Conservation (phyloP, 2,888 invertebrate genomes). For the Caenorhabditis japonica region DNA sequence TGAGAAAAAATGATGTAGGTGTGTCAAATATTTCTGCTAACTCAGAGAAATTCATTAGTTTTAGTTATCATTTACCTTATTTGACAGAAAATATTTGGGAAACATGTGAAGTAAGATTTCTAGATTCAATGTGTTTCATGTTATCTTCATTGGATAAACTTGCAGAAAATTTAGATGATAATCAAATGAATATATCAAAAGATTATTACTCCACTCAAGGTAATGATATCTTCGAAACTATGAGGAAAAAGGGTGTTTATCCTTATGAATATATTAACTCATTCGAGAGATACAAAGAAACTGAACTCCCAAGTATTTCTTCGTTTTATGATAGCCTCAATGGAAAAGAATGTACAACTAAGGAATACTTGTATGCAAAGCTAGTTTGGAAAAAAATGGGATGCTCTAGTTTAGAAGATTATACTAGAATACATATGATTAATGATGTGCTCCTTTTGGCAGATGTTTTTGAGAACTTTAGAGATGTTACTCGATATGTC, state of each 20-base stretch:
- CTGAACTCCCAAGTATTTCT: constrained; percentile 54
- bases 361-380: constrained; percentile 64
- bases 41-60: constrained; percentile 59
- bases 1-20: constrained; percentile 35
- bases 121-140: constrained; percentile 62
- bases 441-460: constrained; percentile 72
- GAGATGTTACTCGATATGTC: constrained; percentile 61
- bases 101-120: constrained; percentile 57
- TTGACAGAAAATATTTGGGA: not conserved
- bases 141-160: constrained; percentile 53
- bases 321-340: constrained; percentile 58
- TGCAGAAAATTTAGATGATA: constrained; percentile 54
- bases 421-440: constrained; percentile 63
- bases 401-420: constrained; percentile 62
- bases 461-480: constrained; percentile 76
- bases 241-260: constrained; percentile 69
- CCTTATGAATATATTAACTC: constrained; percentile 75
- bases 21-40: constrained; percentile 54
- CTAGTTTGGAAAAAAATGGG: constrained; percentile 64
- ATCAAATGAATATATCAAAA: constrained; percentile 33
- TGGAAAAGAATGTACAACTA: constrained; percentile 32
- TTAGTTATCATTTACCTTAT: constrained; percentile 48
- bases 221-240: too few relatives aligned
- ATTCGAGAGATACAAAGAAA: constrained; percentile 65
- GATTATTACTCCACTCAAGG: too few relatives aligned